Conservation (phyloP, 2,888 invertebrate genomes). For the Dolichomitus sp. region DNA sequence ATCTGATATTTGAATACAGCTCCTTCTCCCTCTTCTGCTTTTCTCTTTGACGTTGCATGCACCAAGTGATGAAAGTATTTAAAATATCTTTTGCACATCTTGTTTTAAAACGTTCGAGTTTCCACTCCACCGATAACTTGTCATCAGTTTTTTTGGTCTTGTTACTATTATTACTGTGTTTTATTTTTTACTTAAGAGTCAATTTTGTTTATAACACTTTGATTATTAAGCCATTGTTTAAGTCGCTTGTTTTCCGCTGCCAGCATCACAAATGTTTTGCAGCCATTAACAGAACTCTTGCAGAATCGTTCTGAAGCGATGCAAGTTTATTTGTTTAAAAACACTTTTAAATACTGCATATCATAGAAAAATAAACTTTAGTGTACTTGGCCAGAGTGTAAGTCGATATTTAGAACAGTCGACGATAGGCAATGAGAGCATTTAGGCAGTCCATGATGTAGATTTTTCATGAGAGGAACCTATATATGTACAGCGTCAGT, state of each 20-base stretch:
- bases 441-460: slow-evolving; percentile 53
- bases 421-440: slow-evolving; percentile 55
- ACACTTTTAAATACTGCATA: slow-evolving; percentile 47
- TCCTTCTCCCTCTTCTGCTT: slow-evolving; percentile 73
- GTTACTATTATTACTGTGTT: slow-evolving; percentile 14
- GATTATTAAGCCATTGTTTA: slow-evolving; percentile 59
- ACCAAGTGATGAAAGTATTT: slow-evolving; percentile 78
- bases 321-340: not conserved
- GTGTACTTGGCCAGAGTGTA: slow-evolving; percentile 50
- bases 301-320: not conserved
- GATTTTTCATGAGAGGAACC: not conserved
- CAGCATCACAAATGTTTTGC: slow-evolving; percentile 33
- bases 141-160: slow-evolving; percentile 45
- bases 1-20: slow-evolving; percentile 79
- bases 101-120: slow-evolving; percentile 70
- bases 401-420: slow-evolving; percentile 45
- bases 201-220: slow-evolving; percentile 29
- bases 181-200: slow-evolving; percentile 36
- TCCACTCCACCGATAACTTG: slow-evolving; percentile 36
- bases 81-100: slow-evolving; percentile 80
- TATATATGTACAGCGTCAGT: slow-evolving; percentile 15
- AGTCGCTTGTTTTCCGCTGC: slow-evolving; percentile 37
- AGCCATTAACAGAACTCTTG: not conserved
- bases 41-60: slow-evolving; percentile 77
- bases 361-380: slow-evolving; percentile 60